phyloP scores from a whole-genome alignment of 2,888 invertebrate species.

The Lumbricus terrestris region DNA sequence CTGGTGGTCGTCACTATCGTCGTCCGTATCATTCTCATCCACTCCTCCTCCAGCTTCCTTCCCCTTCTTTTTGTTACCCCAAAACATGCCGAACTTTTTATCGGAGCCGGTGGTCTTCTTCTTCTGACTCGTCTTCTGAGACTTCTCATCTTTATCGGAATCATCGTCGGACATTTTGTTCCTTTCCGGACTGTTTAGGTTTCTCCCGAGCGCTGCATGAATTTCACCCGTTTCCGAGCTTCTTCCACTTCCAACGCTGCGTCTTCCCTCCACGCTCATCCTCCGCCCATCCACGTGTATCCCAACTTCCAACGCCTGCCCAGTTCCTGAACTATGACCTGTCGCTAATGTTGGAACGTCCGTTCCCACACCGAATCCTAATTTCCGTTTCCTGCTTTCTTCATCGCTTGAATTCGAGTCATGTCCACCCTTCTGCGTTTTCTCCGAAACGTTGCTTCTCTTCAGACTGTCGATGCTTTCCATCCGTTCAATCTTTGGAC shows the following conservation, averaged over 20 bases:
- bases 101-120: neutral
- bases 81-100: neutral
- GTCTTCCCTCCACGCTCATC: neutral
- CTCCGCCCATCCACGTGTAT: neutral
- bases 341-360: neutral
- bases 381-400: neutral
- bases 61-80: neutral
- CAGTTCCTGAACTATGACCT: neutral
- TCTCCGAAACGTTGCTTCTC: neutral
- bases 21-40: neutral
- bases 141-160: neutral
- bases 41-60: neutral
- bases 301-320: neutral
- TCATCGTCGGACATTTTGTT: neutral
- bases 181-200: neutral
- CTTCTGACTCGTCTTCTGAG: neutral
- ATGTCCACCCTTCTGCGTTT: neutral
- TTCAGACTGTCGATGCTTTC: neutral
- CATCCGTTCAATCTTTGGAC: neutral
- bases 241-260: neutral
- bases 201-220: neutral
- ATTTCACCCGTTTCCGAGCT: neutral
- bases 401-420: neutral
- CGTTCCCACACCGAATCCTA: neutral
- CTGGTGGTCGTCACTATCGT: neutral